These are phyloP conservation scores for Aviceda subcristata DNA, from an alignment of 2,113 vertebrate genomes.

Conservation along the genomic window DNA sequence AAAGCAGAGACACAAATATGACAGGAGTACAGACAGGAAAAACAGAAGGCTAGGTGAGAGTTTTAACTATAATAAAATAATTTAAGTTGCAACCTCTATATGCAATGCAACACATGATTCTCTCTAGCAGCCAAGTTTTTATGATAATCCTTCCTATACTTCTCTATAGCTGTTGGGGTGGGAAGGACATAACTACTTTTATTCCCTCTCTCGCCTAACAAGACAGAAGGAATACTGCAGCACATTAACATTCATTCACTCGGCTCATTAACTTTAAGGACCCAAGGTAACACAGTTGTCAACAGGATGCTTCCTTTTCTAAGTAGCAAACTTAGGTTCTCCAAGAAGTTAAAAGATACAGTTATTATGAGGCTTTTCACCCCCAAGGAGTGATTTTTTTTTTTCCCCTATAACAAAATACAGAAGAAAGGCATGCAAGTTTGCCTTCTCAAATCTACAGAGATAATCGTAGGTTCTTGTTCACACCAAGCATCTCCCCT, in stretches of 20 bases:
- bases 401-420: not conserved
- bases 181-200: not conserved
- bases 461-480: not conserved
- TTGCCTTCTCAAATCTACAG: not conserved
- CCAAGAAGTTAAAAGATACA: not conserved
- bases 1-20: not conserved
- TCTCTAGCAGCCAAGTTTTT: not conserved
- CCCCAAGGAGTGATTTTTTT: not conserved
- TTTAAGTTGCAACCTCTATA: not conserved
- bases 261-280: not conserved
- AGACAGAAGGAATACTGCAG: not conserved
- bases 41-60: not conserved
- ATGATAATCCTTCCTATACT: not conserved
- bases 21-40: not conserved
- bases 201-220: not conserved
- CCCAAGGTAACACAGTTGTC: not conserved
- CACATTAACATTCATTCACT: not conserved
- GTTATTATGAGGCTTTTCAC: not conserved
- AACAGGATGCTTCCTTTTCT: not conserved
- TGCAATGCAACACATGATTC: not conserved
- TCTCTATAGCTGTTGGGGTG: not conserved
- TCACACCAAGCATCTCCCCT: not conserved
- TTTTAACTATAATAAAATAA: not conserved
- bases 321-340: not conserved
- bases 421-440: not conserved